Conservation (phyloP, 2,888 invertebrate species). For the Ophion ellenae region DNA sequence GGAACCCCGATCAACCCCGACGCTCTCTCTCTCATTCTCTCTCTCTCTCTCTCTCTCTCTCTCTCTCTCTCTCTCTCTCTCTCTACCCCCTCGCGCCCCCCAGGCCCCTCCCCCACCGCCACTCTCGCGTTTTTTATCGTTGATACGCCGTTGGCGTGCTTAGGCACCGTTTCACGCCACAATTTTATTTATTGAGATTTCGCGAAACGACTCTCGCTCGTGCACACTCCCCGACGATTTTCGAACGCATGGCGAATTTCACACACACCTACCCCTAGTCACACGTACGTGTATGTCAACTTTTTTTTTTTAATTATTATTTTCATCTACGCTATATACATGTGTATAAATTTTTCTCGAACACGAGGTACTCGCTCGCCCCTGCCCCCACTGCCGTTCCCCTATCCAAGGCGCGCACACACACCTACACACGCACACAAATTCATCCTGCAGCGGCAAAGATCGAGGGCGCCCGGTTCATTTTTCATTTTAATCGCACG, state of each 20-base stretch:
- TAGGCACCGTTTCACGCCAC: conserved; percentile 78
- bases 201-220: conserved; percentile 66
- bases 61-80: conserved; percentile 41
- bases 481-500: conserved; percentile 65
- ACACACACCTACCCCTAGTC: conserved; percentile 1
- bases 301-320: conserved; percentile 5
- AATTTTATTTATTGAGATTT: conserved; percentile 76
- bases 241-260: conserved; percentile 60
- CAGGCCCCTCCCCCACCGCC: conserved; percentile 45
- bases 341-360: conserved; percentile 20
- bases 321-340: background rate
- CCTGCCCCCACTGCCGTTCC: conserved; percentile 35
- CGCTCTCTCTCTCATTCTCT: conserved; percentile 36
- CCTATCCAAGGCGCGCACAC: conserved; percentile 5
- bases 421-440: background rate
- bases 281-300: background rate
- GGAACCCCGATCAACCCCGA: conserved; percentile 57
- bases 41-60: conserved; percentile 50
- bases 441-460: conserved; percentile 42
- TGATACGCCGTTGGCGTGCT: conserved; percentile 81
- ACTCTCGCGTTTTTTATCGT: conserved; percentile 70
- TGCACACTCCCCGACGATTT: conserved; percentile 39
- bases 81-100: conserved; percentile 58
- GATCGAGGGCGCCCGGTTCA: conserved; percentile 64
- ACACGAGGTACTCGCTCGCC: conserved; percentile 40